These are phyloP conservation scores for Tricholauxania praeusta DNA, from an alignment of 2,888 invertebrate genomes.

Conservation along the genomic window DNA sequence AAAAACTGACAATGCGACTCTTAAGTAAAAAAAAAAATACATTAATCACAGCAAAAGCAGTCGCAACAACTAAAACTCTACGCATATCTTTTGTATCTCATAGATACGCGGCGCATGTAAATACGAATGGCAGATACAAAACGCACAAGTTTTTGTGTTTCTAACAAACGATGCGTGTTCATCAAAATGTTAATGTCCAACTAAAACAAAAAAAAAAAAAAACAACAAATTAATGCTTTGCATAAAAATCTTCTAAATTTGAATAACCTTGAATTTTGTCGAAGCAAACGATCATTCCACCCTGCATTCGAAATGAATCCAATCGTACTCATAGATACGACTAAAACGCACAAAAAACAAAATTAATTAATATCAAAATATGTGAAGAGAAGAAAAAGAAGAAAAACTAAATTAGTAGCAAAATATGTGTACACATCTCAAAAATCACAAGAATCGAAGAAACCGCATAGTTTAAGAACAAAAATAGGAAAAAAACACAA, in stretches of 20 bases:
- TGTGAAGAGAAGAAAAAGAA: too few relatives aligned
- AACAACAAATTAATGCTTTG: background rate
- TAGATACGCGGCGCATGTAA: background rate
- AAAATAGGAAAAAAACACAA: too few relatives aligned
- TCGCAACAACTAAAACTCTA: too few relatives aligned
- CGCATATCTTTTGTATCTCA: background rate
- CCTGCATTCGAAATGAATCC: conserved; percentile 22
- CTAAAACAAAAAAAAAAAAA: background rate
- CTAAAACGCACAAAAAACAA: too few relatives aligned
- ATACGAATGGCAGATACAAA: background rate
- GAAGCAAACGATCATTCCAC: conserved; percentile 18
- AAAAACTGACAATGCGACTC: background rate
- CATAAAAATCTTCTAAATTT: conserved; percentile 18
- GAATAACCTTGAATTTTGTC: conserved; percentile 12
- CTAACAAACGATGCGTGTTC: too few relatives aligned
- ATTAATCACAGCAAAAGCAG: background rate
- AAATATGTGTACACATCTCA: too few relatives aligned
- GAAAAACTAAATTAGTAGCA: too few relatives aligned
- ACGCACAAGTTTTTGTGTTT: background rate
- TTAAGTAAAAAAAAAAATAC: conserved; percentile 3
- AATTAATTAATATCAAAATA: too few relatives aligned
- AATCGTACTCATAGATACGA: background rate
- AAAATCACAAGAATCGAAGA: too few relatives aligned
- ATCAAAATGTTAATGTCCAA: too few relatives aligned
- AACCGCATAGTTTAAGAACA: too few relatives aligned